Evolutionary conservation across 37 sponge, comb jelly and placozoan genomes (phyloP).

Genomic region (Halisarca cf. caerulea): DNA sequence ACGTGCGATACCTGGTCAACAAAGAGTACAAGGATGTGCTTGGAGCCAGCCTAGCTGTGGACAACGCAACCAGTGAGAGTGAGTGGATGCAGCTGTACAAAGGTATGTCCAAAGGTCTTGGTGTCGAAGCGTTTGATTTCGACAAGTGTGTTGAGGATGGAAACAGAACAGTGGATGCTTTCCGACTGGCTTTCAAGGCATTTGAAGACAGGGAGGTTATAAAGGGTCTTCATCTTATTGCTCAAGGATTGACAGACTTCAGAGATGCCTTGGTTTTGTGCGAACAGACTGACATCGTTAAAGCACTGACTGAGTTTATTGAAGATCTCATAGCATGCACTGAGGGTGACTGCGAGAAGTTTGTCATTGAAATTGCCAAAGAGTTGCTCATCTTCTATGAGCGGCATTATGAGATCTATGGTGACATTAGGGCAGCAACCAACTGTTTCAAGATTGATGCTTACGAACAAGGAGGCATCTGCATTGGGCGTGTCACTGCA

Average conservation of each 20-base stretch:
- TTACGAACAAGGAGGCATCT: slow-evolving; percentile 65
- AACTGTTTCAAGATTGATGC: slow-evolving; percentile 66
- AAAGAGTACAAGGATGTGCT: slow-evolving; percentile 49
- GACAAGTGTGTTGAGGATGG: slow-evolving; percentile 71
- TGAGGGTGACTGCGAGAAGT: slow-evolving; percentile 50
- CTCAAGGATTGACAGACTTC: slow-evolving; percentile 53
- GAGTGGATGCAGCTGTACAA: slow-evolving; percentile 66
- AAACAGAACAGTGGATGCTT: slow-evolving; percentile 54
- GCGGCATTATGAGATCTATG: slow-evolving; percentile 74
- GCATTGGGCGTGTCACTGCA: slow-evolving; percentile 61
- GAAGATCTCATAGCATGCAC: slow-evolving; percentile 56
- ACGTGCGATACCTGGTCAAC: slow-evolving; percentile 60
- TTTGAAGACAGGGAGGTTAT: slow-evolving; percentile 67
- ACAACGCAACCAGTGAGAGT: slow-evolving; percentile 16
- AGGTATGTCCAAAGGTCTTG: slow-evolving; percentile 66
- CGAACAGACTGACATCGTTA: slow-evolving; percentile 47
- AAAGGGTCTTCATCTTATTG: slow-evolving; percentile 57
- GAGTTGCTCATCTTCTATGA: slow-evolving; percentile 70
- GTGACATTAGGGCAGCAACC: slow-evolving; percentile 63
- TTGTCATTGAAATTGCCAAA: slow-evolving; percentile 55
- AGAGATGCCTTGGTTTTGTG: slow-evolving; percentile 58
- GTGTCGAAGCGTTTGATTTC: slow-evolving; percentile 41
- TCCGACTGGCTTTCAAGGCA: slow-evolving; percentile 55
- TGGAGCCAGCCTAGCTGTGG: slow-evolving; percentile 3
- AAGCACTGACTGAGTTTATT: slow-evolving; percentile 53